Evolutionary conservation across 2,113 vertebrate species (phyloP).

Genomic region (Lophotis ruficrista): DNA sequence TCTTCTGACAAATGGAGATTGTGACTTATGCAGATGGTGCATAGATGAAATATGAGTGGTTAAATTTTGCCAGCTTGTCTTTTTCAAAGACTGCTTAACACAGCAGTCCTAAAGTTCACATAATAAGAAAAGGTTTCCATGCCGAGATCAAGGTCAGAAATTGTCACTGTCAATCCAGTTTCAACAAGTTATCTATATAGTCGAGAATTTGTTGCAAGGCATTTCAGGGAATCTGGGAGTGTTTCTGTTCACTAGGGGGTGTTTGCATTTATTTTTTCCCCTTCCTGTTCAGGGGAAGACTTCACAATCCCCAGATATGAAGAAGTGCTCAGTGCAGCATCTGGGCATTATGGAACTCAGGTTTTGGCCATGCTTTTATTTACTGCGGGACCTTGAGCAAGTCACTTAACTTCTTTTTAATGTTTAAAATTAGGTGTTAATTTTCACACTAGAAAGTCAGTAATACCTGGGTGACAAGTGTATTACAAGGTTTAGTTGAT

Average conservation of each 20-base stretch:
- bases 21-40: constrained; percentile 31
- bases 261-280: not conserved
- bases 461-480: not conserved
- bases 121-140: not conserved
- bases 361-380: not conserved
- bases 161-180: not conserved
- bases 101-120: not conserved
- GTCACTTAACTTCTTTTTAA: not conserved
- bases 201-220: not conserved
- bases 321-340: not conserved
- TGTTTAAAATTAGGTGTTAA: not conserved
- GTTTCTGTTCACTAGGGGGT: not conserved
- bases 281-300: not conserved
- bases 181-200: not conserved
- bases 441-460: not conserved
- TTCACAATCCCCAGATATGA: not conserved
- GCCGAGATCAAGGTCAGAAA: not conserved
- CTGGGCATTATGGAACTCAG: not conserved
- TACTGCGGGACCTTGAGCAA: not conserved
- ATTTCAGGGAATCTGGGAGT: not conserved
- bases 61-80: not conserved
- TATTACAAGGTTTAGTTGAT: not conserved
- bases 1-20: constrained; percentile 28
- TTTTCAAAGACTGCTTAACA: not conserved
- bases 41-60: not conserved